These are phyloP conservation scores for Ameiurus melas DNA, from an alignment of 2,113 vertebrate genomes.

Conservation along the genomic window DNA sequence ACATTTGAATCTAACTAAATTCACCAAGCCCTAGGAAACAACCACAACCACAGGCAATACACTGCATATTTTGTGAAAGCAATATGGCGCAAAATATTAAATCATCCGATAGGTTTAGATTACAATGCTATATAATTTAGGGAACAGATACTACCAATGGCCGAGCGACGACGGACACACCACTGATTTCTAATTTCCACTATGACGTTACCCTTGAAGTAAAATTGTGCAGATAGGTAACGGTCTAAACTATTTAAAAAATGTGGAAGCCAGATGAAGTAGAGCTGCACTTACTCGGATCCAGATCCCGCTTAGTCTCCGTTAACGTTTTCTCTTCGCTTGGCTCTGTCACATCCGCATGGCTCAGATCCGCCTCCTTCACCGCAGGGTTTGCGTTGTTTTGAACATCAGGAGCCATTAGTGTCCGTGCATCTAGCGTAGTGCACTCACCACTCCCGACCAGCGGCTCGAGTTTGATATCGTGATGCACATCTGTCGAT, in stretches of 20 bases:
- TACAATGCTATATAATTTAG: neutral
- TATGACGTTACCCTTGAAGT: neutral
- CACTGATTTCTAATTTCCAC: neutral
- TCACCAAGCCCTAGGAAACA: neutral
- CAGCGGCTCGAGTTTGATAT: constrained; percentile 93
- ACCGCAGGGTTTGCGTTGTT: constrained; percentile 81
- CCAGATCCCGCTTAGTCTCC: constrained; percentile 79
- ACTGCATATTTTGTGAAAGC: neutral
- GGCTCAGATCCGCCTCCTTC: constrained; percentile 76
- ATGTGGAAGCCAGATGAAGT: neutral
- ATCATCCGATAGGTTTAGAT: neutral
- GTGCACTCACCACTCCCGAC: constrained; percentile 82
- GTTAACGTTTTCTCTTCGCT: constrained; percentile 77
- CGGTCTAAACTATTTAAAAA: neutral
- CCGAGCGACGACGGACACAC: neutral
- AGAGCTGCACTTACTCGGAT: constrained; percentile 84
- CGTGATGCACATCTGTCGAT: constrained; percentile 88
- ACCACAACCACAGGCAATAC: neutral
- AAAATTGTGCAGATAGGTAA: constrained; percentile 2
- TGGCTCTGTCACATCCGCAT: constrained; percentile 80
- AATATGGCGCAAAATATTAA: neutral
- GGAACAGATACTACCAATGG: constrained; percentile 1
- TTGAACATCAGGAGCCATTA: constrained; percentile 89
- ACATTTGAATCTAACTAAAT: neutral
- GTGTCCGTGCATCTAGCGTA: constrained; percentile 89